These are phyloP conservation scores for Oppia nitens DNA, from an alignment of 1,140 invertebrate genomes.

Conservation along the genomic window DNA sequence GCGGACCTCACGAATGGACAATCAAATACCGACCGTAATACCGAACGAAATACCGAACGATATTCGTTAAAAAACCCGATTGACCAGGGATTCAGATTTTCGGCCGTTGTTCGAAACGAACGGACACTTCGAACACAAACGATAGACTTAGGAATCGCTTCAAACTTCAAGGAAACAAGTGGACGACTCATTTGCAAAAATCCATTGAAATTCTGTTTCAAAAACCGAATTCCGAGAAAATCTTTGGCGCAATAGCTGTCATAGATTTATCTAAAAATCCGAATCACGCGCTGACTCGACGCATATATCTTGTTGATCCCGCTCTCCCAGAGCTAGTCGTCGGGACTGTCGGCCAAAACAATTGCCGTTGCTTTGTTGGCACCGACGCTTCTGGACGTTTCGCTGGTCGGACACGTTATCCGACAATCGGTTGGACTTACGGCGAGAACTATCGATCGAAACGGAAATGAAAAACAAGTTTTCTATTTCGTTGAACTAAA, in stretches of 20 bases:
- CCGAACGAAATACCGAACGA: not conserved
- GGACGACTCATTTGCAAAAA: not conserved
- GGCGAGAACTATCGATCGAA: conserved; percentile 12
- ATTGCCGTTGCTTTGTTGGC: not conserved
- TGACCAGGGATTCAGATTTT: not conserved
- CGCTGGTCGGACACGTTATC: conserved; percentile 8
- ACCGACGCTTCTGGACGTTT: not conserved
- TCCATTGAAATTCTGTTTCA: not conserved
- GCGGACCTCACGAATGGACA: not conserved
- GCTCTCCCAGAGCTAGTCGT: not conserved
- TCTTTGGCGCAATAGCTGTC: not conserved
- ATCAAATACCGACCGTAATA: not conserved
- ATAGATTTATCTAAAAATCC: not conserved
- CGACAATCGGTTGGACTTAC: not conserved
- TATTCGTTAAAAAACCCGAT: not conserved
- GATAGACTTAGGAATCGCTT: not conserved
- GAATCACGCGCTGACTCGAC: conserved; percentile 7
- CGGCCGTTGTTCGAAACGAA: not conserved
- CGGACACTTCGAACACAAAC: not conserved
- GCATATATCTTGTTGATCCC: not conserved
- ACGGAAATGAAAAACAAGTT: conserved; percentile 1
- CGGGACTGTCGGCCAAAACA: not conserved
- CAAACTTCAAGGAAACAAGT: not conserved
- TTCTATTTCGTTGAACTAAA: not conserved
- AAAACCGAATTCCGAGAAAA: not conserved